Evolutionary conservation across 1,140 invertebrate genomes (phyloP), one percentile per base, ranked within the genome.

Genomic region (Dolichoris vasculosae): DNA sequence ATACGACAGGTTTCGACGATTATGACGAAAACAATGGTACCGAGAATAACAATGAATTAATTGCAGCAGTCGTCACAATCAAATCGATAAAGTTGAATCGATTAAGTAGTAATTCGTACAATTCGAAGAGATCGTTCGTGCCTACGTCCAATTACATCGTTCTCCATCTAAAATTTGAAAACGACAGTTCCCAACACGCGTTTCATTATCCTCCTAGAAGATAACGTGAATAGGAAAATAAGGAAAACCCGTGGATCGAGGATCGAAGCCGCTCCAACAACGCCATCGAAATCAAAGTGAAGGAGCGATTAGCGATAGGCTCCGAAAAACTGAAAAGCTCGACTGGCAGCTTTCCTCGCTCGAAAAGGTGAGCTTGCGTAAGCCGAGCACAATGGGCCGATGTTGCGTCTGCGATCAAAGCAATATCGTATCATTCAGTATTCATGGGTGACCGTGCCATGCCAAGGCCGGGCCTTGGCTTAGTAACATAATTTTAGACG

Each of bases 401-500:
- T 15, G 1, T 35, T 13, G 26, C 63, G 63, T 38, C 43, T 9
- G n/a, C 71, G 76, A 89, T 90, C 89, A 88, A 88, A 88, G 88
- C 88, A 90, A 91, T 88, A 90, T 89, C 82, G 87, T 87, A 88
- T 91, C 90, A 88, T 91, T 90, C 88, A 89, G 88, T 90, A 91
- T 91, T 91, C 90, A 91, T 89, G 86, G 89, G 88, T 89, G 89
- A 87, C 86, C 89, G 87, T 90, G 89, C 86, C 87, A 87, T 84
- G 83, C 64, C 88, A 89, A 90, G 88, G 88, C 88, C 88, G 87
- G 88, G 87, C 91, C 91, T 91, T 92, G 91, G 90, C 91, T 91
- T 84, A 91, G 89, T 92, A 90, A 91, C 91, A 91, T 90, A 87
- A 88, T 91, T 91, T 87, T 84, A 85, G 83, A 86, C 84, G 86